These are phyloP conservation scores for Polypterus bichir DNA, from an alignment of 2,113 vertebrate species.

Conservation along the genomic window DNA sequence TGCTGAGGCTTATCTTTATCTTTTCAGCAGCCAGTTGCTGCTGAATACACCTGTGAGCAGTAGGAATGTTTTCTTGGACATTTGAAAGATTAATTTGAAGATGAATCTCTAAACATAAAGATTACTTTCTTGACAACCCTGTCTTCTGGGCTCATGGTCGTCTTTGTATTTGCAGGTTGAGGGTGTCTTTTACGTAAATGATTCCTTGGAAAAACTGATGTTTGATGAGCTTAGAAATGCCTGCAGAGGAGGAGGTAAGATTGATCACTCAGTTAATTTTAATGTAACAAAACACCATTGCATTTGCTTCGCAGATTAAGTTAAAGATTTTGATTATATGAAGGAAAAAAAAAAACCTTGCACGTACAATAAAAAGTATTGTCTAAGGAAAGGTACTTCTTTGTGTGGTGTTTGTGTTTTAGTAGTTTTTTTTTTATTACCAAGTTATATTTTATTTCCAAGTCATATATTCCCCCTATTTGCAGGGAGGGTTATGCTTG, in stretches of 20 bases:
- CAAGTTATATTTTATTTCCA: no score
- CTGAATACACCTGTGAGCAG: not conserved
- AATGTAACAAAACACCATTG: no score
- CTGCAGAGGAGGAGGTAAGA: conserved; percentile 79
- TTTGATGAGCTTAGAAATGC: conserved; percentile 92
- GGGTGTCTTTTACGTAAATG: conserved; percentile 89
- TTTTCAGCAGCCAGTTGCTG: no score
- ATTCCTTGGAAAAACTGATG: conserved; percentile 88
- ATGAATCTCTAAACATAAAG: not conserved
- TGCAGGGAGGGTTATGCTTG: no score
- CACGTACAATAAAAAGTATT: no score
- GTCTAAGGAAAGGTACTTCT: no score
- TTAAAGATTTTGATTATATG: not conserved
- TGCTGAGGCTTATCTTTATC: no score
- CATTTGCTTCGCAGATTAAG: not conserved
- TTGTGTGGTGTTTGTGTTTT: no score
- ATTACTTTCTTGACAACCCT: not conserved
- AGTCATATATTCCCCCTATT: no score
- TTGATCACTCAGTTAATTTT: no score
- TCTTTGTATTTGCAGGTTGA: conserved; percentile 63
- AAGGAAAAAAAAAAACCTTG: no score
- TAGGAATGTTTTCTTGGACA: not conserved
- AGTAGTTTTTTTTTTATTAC: no score
- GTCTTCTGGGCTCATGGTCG: not conserved
- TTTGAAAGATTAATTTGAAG: not conserved